Evolutionary conservation across 2,797 vertebrate species (phyloP).

Genomic region (Enteromius afrohamiltoni): DNA sequence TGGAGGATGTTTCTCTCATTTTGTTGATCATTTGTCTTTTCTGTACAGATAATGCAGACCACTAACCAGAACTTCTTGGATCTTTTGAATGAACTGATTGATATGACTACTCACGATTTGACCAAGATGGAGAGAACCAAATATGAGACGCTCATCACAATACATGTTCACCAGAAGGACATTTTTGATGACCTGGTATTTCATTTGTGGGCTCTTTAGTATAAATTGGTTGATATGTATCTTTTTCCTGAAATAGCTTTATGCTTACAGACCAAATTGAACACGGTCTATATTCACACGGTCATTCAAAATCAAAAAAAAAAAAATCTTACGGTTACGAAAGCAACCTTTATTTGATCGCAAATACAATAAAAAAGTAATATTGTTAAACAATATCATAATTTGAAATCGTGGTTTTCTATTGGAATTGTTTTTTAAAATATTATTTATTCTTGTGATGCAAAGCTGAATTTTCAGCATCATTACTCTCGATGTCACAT

Average conservation of each 20-base stretch:
- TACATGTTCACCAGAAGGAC: slow-evolving; percentile 89
- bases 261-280: not conserved
- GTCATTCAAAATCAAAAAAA: not conserved
- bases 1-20: not conserved
- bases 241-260: not conserved
- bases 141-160: slow-evolving; percentile 88
- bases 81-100: slow-evolving; percentile 84
- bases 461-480: not conserved
- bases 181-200: slow-evolving; percentile 87
- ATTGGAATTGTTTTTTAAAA: not conserved
- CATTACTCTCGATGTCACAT: not conserved
- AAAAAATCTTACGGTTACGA: not conserved
- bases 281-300: not conserved
- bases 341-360: not conserved
- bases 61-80: slow-evolving; percentile 86
- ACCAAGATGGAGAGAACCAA: slow-evolving; percentile 84
- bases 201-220: not conserved
- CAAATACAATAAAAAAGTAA: not conserved
- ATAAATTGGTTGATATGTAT: not conserved
- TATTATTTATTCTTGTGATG: not conserved
- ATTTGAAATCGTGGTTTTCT: not conserved
- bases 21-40: slow-evolving; percentile 35
- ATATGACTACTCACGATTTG: slow-evolving; percentile 83
- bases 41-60: slow-evolving; percentile 78
- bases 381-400: not conserved